Percentiles rank a stretch among this genome's conserved stretches.
These are phyloP conservation scores for Oreochromis aureus DNA, from an alignment of 2,113 vertebrate genomes.

Conservation along the genomic window DNA sequence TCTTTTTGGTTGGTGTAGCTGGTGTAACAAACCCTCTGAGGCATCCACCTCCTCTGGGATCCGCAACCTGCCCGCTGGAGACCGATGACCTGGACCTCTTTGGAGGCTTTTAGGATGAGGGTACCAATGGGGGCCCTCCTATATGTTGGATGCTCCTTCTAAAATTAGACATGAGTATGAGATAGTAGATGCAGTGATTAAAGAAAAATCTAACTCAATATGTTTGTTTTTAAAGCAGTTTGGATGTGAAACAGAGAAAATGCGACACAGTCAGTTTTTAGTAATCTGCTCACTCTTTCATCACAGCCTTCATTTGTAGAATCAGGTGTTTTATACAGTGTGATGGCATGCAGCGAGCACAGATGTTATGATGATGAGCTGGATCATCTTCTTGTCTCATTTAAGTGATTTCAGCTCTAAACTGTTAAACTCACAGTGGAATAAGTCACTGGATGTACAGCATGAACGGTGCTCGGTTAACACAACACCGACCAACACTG, in stretches of 20 bases:
- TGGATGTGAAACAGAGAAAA: neutral
- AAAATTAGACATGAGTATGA: neutral
- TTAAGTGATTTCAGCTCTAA: too few species aligned
- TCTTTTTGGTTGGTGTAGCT: neutral
- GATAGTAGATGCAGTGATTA: neutral
- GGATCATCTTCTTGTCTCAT: neutral
- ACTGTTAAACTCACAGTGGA: neutral
- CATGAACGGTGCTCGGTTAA: neutral
- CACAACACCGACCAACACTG: neutral
- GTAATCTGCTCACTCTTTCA: neutral
- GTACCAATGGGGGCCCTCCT: neutral
- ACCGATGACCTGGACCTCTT: neutral
- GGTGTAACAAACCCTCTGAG: neutral
- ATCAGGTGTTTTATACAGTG: neutral
- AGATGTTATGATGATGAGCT: neutral
- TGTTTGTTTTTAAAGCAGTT: neutral
- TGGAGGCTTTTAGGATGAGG: neutral
- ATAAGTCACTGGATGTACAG: neutral
- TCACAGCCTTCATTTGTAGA: neutral
- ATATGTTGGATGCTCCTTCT: neutral
- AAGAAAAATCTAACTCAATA: neutral
- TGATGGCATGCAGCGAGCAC: neutral
- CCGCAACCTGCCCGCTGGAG: accelerated
- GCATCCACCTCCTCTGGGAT: neutral
- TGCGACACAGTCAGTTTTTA: neutral